Percentiles rank a stretch among this genome's conserved stretches.
Evolutionary conservation across 2,797 vertebrate species (phyloP).

Genomic region (Kryptolebias ocellatus): DNA sequence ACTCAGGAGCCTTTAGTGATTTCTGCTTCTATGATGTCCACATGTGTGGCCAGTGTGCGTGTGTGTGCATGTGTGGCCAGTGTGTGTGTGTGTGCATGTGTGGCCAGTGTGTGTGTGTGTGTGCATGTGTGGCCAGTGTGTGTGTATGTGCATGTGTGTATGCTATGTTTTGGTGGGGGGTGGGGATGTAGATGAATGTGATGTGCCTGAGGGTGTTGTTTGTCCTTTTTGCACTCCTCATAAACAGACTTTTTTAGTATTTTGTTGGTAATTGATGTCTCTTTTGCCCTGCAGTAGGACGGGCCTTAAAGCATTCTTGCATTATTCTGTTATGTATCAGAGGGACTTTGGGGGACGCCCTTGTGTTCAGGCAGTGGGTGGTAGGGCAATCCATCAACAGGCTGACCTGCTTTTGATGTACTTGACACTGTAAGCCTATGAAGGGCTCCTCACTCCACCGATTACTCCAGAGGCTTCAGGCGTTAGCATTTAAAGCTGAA

Average conservation of each 20-base stretch:
- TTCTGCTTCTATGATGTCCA: slow-evolving; percentile 17
- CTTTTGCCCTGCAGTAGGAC: slow-evolving; percentile 16
- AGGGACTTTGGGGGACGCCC: slow-evolving; percentile 46
- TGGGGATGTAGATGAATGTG: slow-evolving; percentile 2
- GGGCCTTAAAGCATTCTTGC: slow-evolving; percentile 16
- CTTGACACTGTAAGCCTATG: slow-evolving; percentile 65
- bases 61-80: slow-evolving; percentile 2
- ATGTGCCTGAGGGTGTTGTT: slow-evolving; percentile 16
- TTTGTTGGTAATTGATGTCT: slow-evolving; percentile 2
- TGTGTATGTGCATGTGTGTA: slow-evolving; percentile 1
- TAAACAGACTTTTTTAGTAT: slow-evolving; percentile 1
- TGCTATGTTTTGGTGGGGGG: neutral
- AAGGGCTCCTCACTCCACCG: slow-evolving; percentile 63
- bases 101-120: neutral
- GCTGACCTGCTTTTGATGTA: slow-evolving; percentile 69
- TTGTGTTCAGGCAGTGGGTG: slow-evolving; percentile 47
- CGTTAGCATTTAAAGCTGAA: slow-evolving; percentile 73
- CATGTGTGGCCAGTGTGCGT: neutral
- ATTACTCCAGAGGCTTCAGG: slow-evolving; percentile 59
- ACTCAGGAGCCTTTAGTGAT: slow-evolving; percentile 24
- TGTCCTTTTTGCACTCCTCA: slow-evolving; percentile 14
- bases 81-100: neutral
- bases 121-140: neutral
- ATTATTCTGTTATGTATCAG: slow-evolving; percentile 41
- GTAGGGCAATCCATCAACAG: slow-evolving; percentile 48